Evolutionary conservation across 2,113 vertebrate genomes (phyloP), one percentile per base, ranked within the genome.

Genomic region (Colius striatus): DNA sequence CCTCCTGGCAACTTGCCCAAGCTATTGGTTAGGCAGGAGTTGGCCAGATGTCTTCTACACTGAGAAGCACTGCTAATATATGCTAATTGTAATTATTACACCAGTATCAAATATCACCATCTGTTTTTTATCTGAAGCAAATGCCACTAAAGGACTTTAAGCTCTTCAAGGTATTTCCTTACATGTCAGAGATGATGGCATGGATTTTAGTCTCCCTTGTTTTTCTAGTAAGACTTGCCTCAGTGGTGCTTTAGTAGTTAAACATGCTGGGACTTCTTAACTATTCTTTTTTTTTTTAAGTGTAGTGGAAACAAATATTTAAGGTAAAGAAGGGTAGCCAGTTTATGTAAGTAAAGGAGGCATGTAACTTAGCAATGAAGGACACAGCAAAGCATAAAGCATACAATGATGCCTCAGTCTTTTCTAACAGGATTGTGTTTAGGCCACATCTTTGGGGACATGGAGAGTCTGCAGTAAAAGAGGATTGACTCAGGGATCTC

Each of bases 1-100:
- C 74, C 74, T 95, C 19, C 65, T 94, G 91, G 70, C 87, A 94
- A 80, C 9, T 63, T 77, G 80, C 63, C 67, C 62, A 80, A 85
- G 43, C 43, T 63, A 89, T 83, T 55, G 68, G 25, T 66, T 76
- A 76, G 66, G 32, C 36, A 82, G 55, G 34, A 77, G 51, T 45
- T 86, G 71, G 41, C 84, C 75, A 91, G 84, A 66, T 94, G 38
- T 83, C 70, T 90, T 83, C 81, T 50, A 47, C 20, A 13, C 25
- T 10, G 20, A 54, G 45, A 81, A 79, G 50, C 8, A 21, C 29
- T 79, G 16, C 60, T 90, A 74, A 67, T 80, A 45, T 67, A 74
- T 67, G 58, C 36, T 81, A 90, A 73, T 60, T 43, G 47, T 32
- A 63, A 73, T 94, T 79, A 89, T 57, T 87, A 62, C 73, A 47